A percentile compares a stretch with the other conserved stretches of the same genome.
These are phyloP conservation scores for Acanthosoma haemorrhoidale DNA, from an alignment of 2,888 invertebrate genomes.

Conservation along the genomic window DNA sequence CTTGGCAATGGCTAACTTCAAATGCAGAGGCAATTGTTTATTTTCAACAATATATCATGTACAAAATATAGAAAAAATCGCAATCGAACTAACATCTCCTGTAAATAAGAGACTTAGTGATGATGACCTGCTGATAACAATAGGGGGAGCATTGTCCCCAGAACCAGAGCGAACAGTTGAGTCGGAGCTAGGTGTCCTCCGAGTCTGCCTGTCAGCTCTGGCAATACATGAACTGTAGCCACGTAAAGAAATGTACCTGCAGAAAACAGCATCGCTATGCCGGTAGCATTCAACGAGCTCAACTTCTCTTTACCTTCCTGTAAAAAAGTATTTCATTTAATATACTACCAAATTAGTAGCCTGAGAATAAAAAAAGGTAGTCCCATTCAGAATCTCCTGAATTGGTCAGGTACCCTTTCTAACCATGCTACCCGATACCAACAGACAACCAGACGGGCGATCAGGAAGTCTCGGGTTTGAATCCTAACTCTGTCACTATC, in stretches of 20 bases:
- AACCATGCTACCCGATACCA: too few species aligned
- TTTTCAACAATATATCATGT: neutral
- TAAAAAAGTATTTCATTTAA: too few species aligned
- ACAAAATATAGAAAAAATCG: neutral
- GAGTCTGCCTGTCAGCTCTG: constrained; percentile 72
- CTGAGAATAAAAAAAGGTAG: too few species aligned
- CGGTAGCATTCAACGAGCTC: constrained; percentile 86
- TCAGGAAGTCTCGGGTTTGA: too few species aligned
- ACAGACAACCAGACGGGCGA: too few species aligned
- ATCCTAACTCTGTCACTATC: too few species aligned
- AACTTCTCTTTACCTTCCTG: constrained; percentile 88
- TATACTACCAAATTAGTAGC: too few species aligned
- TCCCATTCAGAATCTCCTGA: too few species aligned
- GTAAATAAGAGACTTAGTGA: constrained; percentile 53
- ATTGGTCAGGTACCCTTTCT: too few species aligned
- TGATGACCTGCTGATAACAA: constrained; percentile 88
- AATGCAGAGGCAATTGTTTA: neutral
- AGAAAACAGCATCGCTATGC: constrained; percentile 96
- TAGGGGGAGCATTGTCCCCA: constrained; percentile 82
- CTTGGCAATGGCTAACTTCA: neutral
- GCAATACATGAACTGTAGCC: constrained; percentile 95
- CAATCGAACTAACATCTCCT: neutral
- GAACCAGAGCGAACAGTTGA: constrained; percentile 76
- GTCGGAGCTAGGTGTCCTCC: constrained; percentile 56
- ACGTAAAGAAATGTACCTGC: constrained; percentile 99